phyloP scores from a whole-genome alignment of 2,888 invertebrate genomes.

The Hofmannophila pseudospretella region DNA sequence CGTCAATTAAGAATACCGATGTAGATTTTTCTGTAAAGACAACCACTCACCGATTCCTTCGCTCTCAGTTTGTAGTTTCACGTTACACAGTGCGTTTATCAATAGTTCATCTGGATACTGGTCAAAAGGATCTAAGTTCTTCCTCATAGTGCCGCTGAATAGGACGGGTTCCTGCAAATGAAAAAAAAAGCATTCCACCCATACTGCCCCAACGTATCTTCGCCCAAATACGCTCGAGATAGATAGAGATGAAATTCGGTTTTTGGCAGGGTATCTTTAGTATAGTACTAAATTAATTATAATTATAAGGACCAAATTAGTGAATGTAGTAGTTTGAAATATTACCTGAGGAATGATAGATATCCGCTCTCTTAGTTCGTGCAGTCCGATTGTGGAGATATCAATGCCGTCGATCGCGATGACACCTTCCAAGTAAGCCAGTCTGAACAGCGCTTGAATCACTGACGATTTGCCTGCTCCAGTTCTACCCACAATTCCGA shows the following conservation, averaged over 20 bases:
- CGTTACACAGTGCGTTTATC: constrained; percentile 87
- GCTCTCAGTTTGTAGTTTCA: constrained; percentile 56
- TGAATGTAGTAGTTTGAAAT: too few relatives aligned
- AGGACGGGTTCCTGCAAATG: constrained; percentile 84
- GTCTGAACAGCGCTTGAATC: constrained; percentile 81
- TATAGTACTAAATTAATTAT: too few relatives aligned
- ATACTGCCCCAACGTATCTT: too few relatives aligned
- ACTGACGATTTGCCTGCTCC: constrained; percentile 85
- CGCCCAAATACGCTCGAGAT: too few relatives aligned
- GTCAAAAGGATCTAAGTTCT: constrained; percentile 88
- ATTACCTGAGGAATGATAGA: constrained; percentile 80
- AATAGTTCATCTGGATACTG: constrained; percentile 84
- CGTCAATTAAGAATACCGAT: too few relatives aligned
- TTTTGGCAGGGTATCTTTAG: too few relatives aligned
- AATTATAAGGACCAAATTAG: too few relatives aligned
- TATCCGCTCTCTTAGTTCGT: constrained; percentile 78
- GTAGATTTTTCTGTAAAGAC: too few relatives aligned
- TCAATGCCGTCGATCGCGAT: constrained; percentile 84
- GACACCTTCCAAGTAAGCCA: constrained; percentile 81
- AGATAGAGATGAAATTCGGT: too few relatives aligned
- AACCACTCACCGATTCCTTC: constrained; percentile 8
- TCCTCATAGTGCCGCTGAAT: constrained; percentile 90
- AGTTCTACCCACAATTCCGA: constrained; percentile 83
- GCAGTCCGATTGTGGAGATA: constrained; percentile 76
- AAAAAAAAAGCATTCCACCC: too few relatives aligned